Base-by-base conservation (phyloP, 2,797 vertebrate genomes). In the Limnodromus scolopaceus region DNA sequence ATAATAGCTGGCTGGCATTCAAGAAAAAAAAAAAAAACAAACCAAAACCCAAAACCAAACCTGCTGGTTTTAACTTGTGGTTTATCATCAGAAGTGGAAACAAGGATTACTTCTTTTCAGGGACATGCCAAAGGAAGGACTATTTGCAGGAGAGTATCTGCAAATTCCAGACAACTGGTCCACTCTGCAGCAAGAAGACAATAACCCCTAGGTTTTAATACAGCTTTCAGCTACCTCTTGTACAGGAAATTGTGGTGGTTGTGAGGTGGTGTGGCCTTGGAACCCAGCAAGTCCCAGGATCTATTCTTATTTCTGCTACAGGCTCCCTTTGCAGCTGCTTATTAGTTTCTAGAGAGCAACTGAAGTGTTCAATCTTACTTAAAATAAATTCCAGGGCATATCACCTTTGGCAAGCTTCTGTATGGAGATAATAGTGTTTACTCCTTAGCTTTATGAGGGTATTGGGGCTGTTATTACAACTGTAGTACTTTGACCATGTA, bases 401-500 rank as follows among this genome's bases (percentile, higher is more conserved):
- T 79, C 66, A 84, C 77, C 88, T 93, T 89, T 93, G 75, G 80
- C 88, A 93, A 92, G 74, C 71, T 82, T 53, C 77, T 92, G 39
- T 75, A 71, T 25, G 41, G 80, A 92, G 93, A 95, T 96, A 94
- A 92, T 46, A 57, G 22, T 93, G 90, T 89, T 96, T 94, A 79
- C 91, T 92, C 71, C 87, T 82, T 80, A 74, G 85, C 49, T 92
- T 95, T 93, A 92, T 64, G 54, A 87, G 84, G 60, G 34, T 85
- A 77, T 74, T 87, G 34, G 32, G 77, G 34, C 71, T 87, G 84
- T 60, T 71, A 92, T 68, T 90, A 91, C 89, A 87, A 64, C 55
- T 80, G 68, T 54, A 93, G 96, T 82, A 96, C 95, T 96, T 97
- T 96, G 96, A 89, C 93, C 95, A 34, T 58, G 84, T 57, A 95